Evolutionary conservation across 2,113 vertebrate species (phyloP).

Genomic region (Cichladusa arquata): DNA sequence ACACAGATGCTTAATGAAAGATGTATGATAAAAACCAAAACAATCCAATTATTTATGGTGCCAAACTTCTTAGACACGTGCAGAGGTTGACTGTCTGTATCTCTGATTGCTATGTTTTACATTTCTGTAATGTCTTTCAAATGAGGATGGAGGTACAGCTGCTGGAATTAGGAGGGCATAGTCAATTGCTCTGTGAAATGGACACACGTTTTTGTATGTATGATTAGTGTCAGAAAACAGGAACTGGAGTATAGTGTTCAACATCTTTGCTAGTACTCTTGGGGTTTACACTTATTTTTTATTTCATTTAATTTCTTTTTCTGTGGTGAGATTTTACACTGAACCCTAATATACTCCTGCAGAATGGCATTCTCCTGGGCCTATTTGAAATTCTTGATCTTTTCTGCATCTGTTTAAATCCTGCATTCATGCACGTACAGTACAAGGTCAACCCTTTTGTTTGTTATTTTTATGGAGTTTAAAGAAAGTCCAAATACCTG

Average conservation of each 20-base stretch:
- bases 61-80: not conserved
- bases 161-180: not conserved
- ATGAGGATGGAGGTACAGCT: not conserved
- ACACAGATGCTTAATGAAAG: not conserved
- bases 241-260: not conserved
- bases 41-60: not conserved
- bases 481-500: constrained; percentile 72
- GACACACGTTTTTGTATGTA: not conserved
- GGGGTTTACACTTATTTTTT: constrained; percentile 22
- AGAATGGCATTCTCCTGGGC: constrained; percentile 56
- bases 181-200: not conserved
- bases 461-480: constrained; percentile 69
- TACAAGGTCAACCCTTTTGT: constrained; percentile 45
- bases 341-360: constrained; percentile 47
- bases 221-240: not conserved
- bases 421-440: constrained; percentile 49
- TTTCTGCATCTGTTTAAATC: constrained; percentile 66
- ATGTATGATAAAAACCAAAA: not conserved
- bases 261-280: constrained; percentile 23
- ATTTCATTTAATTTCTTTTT: constrained; percentile 43
- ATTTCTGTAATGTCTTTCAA: not conserved
- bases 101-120: not conserved
- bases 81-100: not conserved
- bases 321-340: constrained; percentile 36
- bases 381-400: constrained; percentile 64